Base-by-base conservation (phyloP, 2,113 vertebrate species). In the Holacanthus passer region DNA sequence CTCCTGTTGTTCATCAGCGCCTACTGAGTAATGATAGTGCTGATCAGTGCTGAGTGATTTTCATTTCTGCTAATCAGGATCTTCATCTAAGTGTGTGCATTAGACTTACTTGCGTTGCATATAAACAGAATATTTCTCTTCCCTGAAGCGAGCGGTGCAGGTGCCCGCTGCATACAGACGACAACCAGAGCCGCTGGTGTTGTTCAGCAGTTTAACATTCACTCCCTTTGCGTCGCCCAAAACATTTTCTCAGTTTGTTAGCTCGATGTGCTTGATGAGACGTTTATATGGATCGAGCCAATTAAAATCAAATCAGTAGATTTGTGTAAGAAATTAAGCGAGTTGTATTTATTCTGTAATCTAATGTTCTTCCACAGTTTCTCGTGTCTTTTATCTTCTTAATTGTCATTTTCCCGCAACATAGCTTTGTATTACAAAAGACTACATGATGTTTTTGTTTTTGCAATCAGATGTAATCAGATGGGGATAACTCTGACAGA, bases 11-110 rank as follows among this genome's bases (percentile, higher is more conserved):
- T 86, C 83, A 82, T 82, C 81, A 80, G 50, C 3, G 53, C 73
- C 43, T 66, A 12, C 67, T 68, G 78, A 75, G 69, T 90, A 85
- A 89, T 79, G 87, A 63, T 45, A 43, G 32, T 7, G 76, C 88
- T 84, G 82, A 87, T 87, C 85, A 71, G 71, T 50, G 75, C 75
- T 64, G 83, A 89, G 81, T 62, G 78, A 87, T 80, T 82, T 88
- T 85, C 72, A 84, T 87, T 81, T 77, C n/a, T 70, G 53, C 73
- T 83, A 74, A 81, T 87, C 75, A 78, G 77, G 29, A 71, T 53
- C 79, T 63, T 64, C 47, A 63, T 88, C 55, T 72, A 43, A 81
- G 67, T 74, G 53, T 73, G 73, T 76, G 72, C 81, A 39, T 72
- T 68, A 77, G 65, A 55, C 64, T 24, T 27, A 67, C 62, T 50